Conservation (phyloP, 2,888 invertebrate species). For the Agonopterix alstromeriana region DNA sequence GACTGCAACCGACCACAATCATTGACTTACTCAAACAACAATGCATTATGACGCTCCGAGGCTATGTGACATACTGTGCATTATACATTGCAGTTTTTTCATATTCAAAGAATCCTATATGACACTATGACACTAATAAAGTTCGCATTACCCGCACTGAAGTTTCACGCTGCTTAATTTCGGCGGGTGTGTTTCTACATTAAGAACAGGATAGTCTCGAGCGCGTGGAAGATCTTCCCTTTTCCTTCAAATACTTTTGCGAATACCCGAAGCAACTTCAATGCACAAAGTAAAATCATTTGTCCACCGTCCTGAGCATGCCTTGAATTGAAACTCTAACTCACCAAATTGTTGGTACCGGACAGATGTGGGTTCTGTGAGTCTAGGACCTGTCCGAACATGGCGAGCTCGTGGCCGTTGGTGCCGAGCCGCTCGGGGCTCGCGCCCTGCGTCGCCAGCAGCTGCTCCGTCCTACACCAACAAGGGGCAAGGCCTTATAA, state of each 20-base stretch:
- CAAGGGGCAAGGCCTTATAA: constrained; percentile 24
- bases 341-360: constrained; percentile 71
- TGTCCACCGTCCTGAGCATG: background rate
- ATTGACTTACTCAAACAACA: background rate
- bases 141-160: too few relatives aligned
- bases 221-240: too few relatives aligned
- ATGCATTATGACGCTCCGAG: background rate
- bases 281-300: too few relatives aligned
- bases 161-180: too few relatives aligned
- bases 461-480: constrained; percentile 68
- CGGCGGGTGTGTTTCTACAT: too few relatives aligned
- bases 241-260: too few relatives aligned
- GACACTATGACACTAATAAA: too few relatives aligned
- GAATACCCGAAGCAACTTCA: too few relatives aligned
- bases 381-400: constrained; percentile 87
- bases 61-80: background rate
- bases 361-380: constrained; percentile 79
- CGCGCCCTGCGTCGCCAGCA: constrained; percentile 55
- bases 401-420: constrained; percentile 81
- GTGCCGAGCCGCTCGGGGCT: constrained; percentile 79
- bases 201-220: too few relatives aligned
- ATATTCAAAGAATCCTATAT: too few relatives aligned
- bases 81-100: too few relatives aligned
- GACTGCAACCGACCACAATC: constrained; percentile 25
- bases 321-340: constrained; percentile 8